Evolutionary conservation across 2,113 vertebrate species (phyloP).

Genomic region (Pyrgilauda ruficollis): DNA sequence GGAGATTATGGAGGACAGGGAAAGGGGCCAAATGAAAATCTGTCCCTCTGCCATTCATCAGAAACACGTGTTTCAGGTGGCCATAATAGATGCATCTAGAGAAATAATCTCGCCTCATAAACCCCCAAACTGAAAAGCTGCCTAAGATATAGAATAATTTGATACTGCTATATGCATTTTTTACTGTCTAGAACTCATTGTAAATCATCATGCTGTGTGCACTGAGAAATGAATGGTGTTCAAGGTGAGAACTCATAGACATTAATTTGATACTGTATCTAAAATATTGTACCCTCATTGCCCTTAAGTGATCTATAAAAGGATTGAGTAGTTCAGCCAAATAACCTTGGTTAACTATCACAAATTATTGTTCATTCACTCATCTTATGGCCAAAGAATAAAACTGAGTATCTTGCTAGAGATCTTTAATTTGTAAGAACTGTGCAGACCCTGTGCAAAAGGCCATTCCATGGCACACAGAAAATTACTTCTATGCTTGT

Average conservation of each 20-base stretch:
- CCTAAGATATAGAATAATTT: slow-evolving; percentile 7
- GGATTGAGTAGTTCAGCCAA: neutral
- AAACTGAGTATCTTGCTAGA: neutral
- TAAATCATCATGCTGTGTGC: slow-evolving; percentile 12
- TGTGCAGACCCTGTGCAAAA: neutral
- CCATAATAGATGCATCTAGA: slow-evolving; percentile 17
- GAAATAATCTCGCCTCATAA: slow-evolving; percentile 50
- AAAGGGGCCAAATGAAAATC: neutral
- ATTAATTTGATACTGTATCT: slow-evolving; percentile 30
- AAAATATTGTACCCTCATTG: neutral
- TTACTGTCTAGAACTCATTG: slow-evolving; percentile 5
- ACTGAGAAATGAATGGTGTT: slow-evolving; percentile 34
- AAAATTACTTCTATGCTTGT: neutral
- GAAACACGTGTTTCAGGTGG: neutral
- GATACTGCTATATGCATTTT: neutral
- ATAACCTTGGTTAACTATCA: slow-evolving; percentile 40
- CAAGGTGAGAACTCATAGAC: slow-evolving; percentile 16
- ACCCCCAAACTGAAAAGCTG: neutral
- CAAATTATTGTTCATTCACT: neutral
- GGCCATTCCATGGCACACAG: neutral
- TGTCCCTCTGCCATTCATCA: slow-evolving; percentile 8
- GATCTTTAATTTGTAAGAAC: neutral
- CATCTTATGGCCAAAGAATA: neutral
- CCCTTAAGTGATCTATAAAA: slow-evolving; percentile 9
- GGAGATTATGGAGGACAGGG: neutral